Conservation (phyloP, 64 coral and sea anemone genomes). For the Stylophora pistillata region DNA sequence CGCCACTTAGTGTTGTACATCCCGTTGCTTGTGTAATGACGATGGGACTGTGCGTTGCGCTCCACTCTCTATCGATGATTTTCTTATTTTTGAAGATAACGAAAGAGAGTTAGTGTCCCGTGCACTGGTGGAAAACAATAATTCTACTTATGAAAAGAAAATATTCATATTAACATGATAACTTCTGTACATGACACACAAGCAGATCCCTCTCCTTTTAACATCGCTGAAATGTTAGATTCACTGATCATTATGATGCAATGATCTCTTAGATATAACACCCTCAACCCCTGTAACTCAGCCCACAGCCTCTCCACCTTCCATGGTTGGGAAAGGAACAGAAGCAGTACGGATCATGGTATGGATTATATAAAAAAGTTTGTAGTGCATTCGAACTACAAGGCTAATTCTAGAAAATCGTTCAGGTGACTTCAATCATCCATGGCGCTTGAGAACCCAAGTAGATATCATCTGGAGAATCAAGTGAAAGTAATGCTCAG, state of each 20-base stretch:
- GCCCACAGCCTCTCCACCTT: not conserved
- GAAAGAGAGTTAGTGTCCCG: not conserved
- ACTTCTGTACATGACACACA: too few relatives aligned
- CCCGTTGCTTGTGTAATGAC: not conserved
- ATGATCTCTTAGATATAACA: not conserved
- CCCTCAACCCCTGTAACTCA: not conserved
- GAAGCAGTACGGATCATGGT: slow-evolving; percentile 20
- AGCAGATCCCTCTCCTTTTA: too few relatives aligned
- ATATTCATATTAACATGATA: too few relatives aligned
- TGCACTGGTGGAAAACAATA: not conserved
- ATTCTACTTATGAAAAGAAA: not conserved
- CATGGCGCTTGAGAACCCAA: too few relatives aligned
- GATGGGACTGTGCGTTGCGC: not conserved
- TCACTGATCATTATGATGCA: not conserved
- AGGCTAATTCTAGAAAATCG: not conserved
- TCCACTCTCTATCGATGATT: not conserved
- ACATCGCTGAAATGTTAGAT: not conserved
- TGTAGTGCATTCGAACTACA: not conserved
- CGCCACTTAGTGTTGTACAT: not conserved
- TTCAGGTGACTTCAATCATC: not conserved
- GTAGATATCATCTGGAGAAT: too few relatives aligned
- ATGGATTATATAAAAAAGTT: not conserved
- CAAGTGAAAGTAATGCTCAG: too few relatives aligned
- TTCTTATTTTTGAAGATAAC: not conserved
- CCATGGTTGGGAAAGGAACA: not conserved